These are phyloP conservation scores for Leptobrachium ailaonicum DNA, from an alignment of 2,113 vertebrate species.

Conservation along the genomic window DNA sequence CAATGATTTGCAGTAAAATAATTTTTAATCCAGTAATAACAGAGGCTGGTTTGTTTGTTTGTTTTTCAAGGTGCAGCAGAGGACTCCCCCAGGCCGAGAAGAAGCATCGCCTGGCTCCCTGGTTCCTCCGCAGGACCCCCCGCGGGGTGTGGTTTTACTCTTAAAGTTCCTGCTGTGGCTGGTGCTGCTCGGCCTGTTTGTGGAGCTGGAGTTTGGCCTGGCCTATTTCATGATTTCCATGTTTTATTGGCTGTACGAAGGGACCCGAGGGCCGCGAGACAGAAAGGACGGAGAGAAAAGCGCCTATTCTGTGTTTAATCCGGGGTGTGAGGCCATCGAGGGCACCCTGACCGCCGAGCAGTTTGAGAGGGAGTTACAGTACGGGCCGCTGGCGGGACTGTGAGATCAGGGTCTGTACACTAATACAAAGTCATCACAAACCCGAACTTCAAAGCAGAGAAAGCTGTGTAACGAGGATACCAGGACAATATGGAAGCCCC, in stretches of 20 bases:
- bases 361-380: constrained; percentile 85
- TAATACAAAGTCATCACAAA: too few species aligned
- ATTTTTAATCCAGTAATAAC: background rate
- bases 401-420: constrained; percentile 24
- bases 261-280: constrained; percentile 72
- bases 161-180: constrained; percentile 88
- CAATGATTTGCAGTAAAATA: background rate
- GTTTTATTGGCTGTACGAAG: constrained; percentile 89
- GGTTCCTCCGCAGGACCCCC: background rate
- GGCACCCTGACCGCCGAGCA: constrained; percentile 89
- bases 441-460: too few species aligned
- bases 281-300: constrained; percentile 80
- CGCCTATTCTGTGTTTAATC: constrained; percentile 95
- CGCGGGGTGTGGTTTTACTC: constrained; percentile 48
- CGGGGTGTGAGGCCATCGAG: constrained; percentile 83
- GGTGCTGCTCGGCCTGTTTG: constrained; percentile 83
- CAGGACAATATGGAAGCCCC: too few species aligned
- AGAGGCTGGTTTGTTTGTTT: background rate
- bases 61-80: background rate
- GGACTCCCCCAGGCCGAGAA: background rate
- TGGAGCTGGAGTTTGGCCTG: constrained; percentile 84
- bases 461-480: too few species aligned
- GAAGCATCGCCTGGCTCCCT: background rate
- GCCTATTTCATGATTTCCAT: constrained; percentile 85
- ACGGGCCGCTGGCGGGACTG: constrained; percentile 63